Conservation (phyloP, 2,797 vertebrate genomes). For the Sebastes nivosus region DNA sequence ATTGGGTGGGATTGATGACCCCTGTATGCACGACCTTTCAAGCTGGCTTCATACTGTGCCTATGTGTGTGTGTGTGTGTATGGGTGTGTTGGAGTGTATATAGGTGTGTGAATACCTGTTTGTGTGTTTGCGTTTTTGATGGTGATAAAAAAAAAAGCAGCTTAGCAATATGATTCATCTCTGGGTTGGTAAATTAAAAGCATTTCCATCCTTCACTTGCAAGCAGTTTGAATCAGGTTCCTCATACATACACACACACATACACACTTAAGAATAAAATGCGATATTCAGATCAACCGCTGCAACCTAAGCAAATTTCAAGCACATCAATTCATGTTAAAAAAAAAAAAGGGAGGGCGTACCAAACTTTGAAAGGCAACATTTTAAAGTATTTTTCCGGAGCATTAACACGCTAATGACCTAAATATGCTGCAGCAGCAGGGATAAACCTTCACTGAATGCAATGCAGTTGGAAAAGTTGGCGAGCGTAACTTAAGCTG, state of each 20-base stretch:
- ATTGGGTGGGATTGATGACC: constrained; percentile 46
- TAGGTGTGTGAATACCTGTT: not conserved
- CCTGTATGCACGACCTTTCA: constrained; percentile 25
- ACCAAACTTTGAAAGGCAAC: constrained; percentile 14
- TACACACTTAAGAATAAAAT: constrained; percentile 13
- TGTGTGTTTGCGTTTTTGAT: constrained; percentile 18
- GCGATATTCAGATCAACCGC: constrained; percentile 26
- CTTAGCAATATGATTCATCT: constrained; percentile 25
- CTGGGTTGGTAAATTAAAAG: constrained; percentile 23
- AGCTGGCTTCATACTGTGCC: not conserved
- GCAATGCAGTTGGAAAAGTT: not conserved
- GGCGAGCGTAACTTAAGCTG: not conserved
- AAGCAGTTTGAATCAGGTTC: constrained; percentile 4
- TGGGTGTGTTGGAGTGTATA: not conserved
- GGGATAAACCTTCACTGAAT: not conserved
- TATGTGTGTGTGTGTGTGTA: not conserved
- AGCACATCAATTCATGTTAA: constrained; percentile 18
- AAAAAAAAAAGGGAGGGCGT: constrained; percentile 1
- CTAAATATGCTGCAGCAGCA: constrained; percentile 8
- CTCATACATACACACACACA: not conserved
- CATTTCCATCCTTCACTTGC: constrained; percentile 26
- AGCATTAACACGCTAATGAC: constrained; percentile 31
- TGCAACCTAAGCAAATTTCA: constrained; percentile 46
- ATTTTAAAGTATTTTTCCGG: constrained; percentile 21
- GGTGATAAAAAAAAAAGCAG: constrained; percentile 18